These are phyloP conservation scores for Acestrorhynchus altus DNA, from an alignment of 2,797 vertebrate species.

Conservation along the genomic window DNA sequence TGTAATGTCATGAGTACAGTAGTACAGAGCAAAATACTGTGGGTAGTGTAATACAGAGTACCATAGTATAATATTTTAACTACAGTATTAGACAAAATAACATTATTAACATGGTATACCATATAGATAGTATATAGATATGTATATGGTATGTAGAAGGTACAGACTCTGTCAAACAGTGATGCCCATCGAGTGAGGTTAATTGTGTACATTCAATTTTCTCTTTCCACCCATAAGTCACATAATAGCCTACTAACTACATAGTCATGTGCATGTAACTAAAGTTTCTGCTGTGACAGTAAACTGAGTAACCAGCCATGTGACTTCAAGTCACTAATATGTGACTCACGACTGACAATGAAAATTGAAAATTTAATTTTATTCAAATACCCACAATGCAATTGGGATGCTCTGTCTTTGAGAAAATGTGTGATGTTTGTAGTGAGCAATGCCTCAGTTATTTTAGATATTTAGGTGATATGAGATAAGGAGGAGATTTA, in stretches of 20 bases:
- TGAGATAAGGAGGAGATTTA: background rate
- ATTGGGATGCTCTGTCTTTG: background rate
- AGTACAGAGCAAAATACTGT: too few species aligned
- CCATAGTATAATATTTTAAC: too few species aligned
- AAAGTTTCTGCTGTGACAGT: background rate
- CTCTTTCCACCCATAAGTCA: background rate
- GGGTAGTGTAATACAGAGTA: too few species aligned
- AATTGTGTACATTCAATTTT: background rate
- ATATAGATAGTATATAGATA: too few species aligned
- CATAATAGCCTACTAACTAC: background rate
- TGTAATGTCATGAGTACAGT: too few species aligned
- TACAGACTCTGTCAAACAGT: too few species aligned
- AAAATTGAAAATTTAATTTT: background rate
- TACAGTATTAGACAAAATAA: too few species aligned
- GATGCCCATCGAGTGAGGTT: background rate
- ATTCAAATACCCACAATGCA: background rate
- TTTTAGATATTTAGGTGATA: background rate
- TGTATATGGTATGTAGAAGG: too few species aligned
- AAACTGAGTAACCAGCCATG: background rate
- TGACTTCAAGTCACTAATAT: constrained; percentile 14
- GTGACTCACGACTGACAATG: background rate
- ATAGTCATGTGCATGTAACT: background rate
- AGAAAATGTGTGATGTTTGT: background rate
- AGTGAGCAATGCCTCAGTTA: background rate
- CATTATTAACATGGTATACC: too few species aligned